Base-by-base conservation (phyloP, 2,888 invertebrate genomes). In the Himalopsyche anomala region DNA sequence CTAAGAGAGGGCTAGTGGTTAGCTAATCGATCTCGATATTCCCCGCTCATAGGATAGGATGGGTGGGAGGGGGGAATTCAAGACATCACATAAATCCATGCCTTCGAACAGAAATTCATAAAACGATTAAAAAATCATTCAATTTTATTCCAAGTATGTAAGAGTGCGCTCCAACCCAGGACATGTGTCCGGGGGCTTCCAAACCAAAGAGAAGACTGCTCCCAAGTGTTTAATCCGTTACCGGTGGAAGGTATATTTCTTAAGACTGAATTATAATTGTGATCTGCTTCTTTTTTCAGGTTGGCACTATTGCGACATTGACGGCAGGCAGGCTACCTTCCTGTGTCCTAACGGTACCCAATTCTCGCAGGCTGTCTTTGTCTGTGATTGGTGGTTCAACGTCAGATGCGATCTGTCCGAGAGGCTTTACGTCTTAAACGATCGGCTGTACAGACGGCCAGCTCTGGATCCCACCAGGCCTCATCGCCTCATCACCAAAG, bases 341-440 rank as follows among this genome's bases (percentile, higher is more conserved):
- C 94, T 97, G 87, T 97, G 97, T 90, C 97, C 97, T 82, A 97
- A 97, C 91, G 96, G 96, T 88, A 96, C 96, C 9, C 95, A 96
- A 90, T 96, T 96, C 93, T 96, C 96, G 5, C 96, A 96, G 91
- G 95, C 94, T 17, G 95, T 97, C 87, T 95, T 97, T 89, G 96
- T 96, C n/a, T 96, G 96, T 90, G 96, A 96, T 91, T 96, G 96
- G 96, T 96, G 96, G 96, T 96, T 96, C 93, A 96, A 97, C 92
- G 97, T 97, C 28, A 94, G 96, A 84, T 97, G 97, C 91, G 95
- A 97, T 89, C 93, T 97, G 81, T 97, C 97, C 79, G 95, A 96
- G 40, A 95, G 96, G 83, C 94, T 97, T 51, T 98, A 97, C 91
- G 95, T 95, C 51, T 96, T 98, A 90, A 98, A 98, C 92, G 96